A percentile compares a stretch with the other conserved stretches of the same genome.
Evolutionary conservation across 2,797 vertebrate genomes (phyloP).

Genomic region (Catamblyrhynchus diadema): DNA sequence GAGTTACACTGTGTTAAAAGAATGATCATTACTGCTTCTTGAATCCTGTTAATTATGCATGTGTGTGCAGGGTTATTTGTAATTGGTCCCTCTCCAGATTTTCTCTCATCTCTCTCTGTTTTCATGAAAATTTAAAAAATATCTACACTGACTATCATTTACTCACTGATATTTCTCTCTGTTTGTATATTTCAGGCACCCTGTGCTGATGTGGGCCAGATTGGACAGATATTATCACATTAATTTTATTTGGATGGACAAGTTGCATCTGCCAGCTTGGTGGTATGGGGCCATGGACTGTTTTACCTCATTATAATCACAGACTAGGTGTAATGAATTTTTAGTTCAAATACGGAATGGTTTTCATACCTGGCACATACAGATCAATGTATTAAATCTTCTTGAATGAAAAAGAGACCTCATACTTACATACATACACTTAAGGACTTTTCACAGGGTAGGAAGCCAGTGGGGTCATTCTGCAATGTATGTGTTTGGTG

Average conservation of each 20-base stretch:
- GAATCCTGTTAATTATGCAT: slow-evolving; percentile 45
- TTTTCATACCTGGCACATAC: background rate
- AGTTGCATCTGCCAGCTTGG: background rate
- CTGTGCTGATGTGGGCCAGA: background rate
- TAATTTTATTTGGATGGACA: background rate
- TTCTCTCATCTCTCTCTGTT: slow-evolving; percentile 16
- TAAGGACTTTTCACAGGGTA: background rate
- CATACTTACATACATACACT: too few species aligned
- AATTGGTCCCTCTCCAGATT: slow-evolving; percentile 48
- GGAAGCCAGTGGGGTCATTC: background rate
- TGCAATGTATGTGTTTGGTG: background rate
- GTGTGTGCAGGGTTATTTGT: background rate
- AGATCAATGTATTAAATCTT: background rate
- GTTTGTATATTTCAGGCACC: background rate
- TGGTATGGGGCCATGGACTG: background rate
- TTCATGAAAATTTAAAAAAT: slow-evolving; percentile 25
- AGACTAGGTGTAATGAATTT: background rate
- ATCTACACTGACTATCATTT: background rate
- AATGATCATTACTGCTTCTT: slow-evolving; percentile 44
- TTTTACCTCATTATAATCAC: background rate
- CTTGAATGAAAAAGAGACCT: background rate
- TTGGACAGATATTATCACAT: background rate
- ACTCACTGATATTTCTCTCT: background rate
- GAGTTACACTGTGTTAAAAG: slow-evolving; percentile 14
- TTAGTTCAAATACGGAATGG: background rate